Evolutionary conservation across 2,797 vertebrate species (phyloP).

Genomic region (Characodon lateralis): DNA sequence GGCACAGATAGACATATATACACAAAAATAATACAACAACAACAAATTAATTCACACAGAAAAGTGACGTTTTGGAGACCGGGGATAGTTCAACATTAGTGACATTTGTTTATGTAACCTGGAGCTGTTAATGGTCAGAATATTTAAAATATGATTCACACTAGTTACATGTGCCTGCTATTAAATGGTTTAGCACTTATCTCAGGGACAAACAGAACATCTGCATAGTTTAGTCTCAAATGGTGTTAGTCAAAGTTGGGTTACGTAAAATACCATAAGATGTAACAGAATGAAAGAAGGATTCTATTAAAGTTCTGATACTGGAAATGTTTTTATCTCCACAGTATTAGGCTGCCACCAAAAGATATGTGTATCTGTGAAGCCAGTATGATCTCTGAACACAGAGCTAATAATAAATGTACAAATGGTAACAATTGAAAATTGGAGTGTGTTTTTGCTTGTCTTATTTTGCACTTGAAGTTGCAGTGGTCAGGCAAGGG

Average conservation of each 20-base stretch:
- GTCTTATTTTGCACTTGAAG: too few relatives aligned
- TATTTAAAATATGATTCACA: neutral
- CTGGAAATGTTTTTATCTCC: neutral
- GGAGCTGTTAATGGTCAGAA: neutral
- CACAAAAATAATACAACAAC: conserved; percentile 49
- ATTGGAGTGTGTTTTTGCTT: neutral
- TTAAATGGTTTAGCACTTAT: neutral
- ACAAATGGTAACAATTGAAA: neutral
- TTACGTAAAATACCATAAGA: neutral
- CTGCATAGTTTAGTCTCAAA: neutral
- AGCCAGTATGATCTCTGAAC: neutral
- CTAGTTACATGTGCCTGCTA: neutral
- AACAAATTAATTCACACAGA: conserved; percentile 77
- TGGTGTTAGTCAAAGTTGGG: neutral
- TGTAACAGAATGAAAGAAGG: too few relatives aligned
- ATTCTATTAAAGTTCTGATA: neutral
- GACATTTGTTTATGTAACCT: neutral
- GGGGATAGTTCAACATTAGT: neutral
- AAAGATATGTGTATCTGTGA: neutral
- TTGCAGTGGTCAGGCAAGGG: too few relatives aligned
- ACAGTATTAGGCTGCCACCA: neutral
- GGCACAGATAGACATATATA: conserved; percentile 82
- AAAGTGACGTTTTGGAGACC: conserved; percentile 18
- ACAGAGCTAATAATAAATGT: neutral
- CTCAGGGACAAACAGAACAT: neutral